Base-by-base conservation (phyloP, 2,797 vertebrate genomes). In the Sebastes trivittatus region DNA sequence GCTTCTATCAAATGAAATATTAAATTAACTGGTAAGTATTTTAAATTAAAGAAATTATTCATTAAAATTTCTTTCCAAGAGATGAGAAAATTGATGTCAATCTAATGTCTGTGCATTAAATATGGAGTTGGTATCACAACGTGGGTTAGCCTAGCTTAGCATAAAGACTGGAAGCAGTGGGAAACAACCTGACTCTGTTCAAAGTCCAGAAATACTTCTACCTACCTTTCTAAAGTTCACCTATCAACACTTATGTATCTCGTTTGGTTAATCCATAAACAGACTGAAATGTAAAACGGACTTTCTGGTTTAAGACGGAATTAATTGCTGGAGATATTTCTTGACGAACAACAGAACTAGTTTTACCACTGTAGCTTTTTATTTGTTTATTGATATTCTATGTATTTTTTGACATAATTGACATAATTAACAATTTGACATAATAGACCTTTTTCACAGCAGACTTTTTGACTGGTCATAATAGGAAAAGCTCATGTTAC, bases 1-100 rank as follows among this genome's bases (percentile, higher is more conserved):
- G 54, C 38, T 81, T 92, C n/a, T 83, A 82, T 89, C 80, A 92
- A 60, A 78, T 67, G 1, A 55, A 59, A 71, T 52, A 75, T 90
- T 85, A 67, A 89, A 84, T 70, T 71, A 61, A 72, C 10, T 23
- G 52, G 42, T 65, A 30, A 84, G 78, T 81, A 56, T 84, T 77
- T 16, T 66, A 30, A 10, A 42, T 84, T 32, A 56, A 70, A 75
- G 30, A 36, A 54, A 64, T 32, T 11, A 52, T 46, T 75, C 5
- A 63, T 46, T 62, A 30, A 67, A 23, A 2, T 73, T 55, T 64
- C 36, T 79, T 36, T 77, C 4, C 23, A 76, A 55, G 4, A 32
- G 18, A 68, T 42, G 13, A 46, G 23, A 54, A 36, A n/a, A 70
- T 11, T 1, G 1, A 38, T 63, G 20, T 22, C 18, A 52, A 1